These are phyloP conservation scores for Acropternis orthonyx DNA, from an alignment of 2,797 vertebrate genomes.

Conservation along the genomic window DNA sequence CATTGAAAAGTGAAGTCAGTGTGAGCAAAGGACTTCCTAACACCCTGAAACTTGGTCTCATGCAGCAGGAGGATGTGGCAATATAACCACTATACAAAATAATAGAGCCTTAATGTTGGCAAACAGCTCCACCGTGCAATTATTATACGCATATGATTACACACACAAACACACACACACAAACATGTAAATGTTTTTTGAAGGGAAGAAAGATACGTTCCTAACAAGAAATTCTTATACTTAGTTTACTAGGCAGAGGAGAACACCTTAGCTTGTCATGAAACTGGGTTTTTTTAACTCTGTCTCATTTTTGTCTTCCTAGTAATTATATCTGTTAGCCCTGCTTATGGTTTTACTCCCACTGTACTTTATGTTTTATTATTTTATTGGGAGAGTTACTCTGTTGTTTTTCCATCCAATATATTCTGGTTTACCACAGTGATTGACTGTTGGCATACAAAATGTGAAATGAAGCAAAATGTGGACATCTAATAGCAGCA, in stretches of 20 bases:
- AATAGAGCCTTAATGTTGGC: background rate
- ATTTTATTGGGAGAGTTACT: constrained; percentile 11
- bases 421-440: background rate
- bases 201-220: background rate
- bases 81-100: background rate
- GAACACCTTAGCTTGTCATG: background rate
- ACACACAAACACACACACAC: background rate
- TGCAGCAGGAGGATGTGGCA: background rate
- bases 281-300: background rate
- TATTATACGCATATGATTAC: background rate
- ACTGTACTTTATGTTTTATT: constrained; percentile 4
- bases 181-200: background rate
- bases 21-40: background rate
- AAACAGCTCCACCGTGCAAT: background rate
- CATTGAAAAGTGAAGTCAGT: background rate
- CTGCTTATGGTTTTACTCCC: background rate
- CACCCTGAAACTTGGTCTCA: background rate
- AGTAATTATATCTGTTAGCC: background rate
- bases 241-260: background rate
- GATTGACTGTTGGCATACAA: background rate
- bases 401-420: background rate
- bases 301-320: background rate
- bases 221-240: background rate
- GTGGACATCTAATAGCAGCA: background rate
- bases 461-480: constrained; percentile 1